These are phyloP conservation scores for Phoenicopterus ruber DNA, from an alignment of 2,113 vertebrate species.

Conservation along the genomic window DNA sequence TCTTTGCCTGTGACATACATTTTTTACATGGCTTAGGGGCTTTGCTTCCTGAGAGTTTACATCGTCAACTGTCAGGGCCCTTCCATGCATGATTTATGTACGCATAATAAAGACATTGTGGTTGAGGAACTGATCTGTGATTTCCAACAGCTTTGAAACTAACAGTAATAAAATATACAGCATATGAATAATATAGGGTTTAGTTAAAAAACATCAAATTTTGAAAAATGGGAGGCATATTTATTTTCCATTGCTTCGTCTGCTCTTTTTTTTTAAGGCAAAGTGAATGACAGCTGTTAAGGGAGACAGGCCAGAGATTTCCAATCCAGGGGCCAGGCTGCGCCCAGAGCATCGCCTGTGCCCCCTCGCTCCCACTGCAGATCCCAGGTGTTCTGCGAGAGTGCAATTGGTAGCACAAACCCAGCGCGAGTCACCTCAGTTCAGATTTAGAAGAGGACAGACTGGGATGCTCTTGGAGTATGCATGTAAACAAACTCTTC, in stretches of 20 bases:
- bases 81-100: slow-evolving; percentile 66
- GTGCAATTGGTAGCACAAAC: background rate
- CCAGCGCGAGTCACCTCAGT: too few species aligned
- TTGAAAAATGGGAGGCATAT: background rate
- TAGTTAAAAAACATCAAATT: background rate
- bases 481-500: background rate
- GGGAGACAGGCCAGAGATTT: background rate
- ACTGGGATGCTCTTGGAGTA: background rate
- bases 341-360: too few species aligned
- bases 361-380: accelerated
- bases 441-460: background rate
- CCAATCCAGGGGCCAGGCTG: background rate
- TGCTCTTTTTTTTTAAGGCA: background rate
- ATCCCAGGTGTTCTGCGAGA: too few species aligned
- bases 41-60: slow-evolving; percentile 60
- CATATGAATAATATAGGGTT: slow-evolving; percentile 7
- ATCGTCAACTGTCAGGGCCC: slow-evolving; percentile 30
- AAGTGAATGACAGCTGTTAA: background rate
- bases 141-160: slow-evolving; percentile 52
- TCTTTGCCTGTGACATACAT: slow-evolving; percentile 33
- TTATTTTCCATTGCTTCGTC: slow-evolving; percentile 1
- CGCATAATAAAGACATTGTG: slow-evolving; percentile 58
- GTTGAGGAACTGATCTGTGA: slow-evolving; percentile 35
- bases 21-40: slow-evolving; percentile 62
- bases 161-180: slow-evolving; percentile 31